These are phyloP conservation scores for Staurois parvus DNA, from an alignment of 2,797 vertebrate species.

Conservation along the genomic window DNA sequence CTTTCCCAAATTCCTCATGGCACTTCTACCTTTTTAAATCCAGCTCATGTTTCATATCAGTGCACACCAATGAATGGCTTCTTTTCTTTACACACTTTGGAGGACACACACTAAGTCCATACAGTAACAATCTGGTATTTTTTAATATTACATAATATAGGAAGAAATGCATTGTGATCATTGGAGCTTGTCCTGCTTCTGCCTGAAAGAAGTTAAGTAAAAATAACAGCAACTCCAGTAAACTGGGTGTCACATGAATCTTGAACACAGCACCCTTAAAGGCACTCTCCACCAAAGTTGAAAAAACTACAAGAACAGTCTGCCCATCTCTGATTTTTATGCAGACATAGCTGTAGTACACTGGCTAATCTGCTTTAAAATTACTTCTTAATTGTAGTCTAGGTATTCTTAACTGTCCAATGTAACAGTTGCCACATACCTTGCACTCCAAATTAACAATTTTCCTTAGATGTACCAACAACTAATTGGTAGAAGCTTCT, in stretches of 20 bases:
- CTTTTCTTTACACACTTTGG: slow-evolving; percentile 71
- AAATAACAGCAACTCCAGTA: neutral
- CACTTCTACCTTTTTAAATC: slow-evolving; percentile 68
- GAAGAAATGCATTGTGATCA: slow-evolving; percentile 73
- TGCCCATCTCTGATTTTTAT: neutral
- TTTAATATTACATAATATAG: slow-evolving; percentile 75
- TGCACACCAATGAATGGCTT: slow-evolving; percentile 72
- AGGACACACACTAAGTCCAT: slow-evolving; percentile 71
- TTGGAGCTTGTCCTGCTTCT: slow-evolving; percentile 70
- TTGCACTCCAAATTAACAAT: no score
- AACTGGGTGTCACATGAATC: neutral
- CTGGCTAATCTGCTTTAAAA: neutral
- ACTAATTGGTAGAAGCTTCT: no score
- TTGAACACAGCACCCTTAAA: neutral
- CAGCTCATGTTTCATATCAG: slow-evolving; percentile 73
- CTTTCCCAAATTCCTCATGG: slow-evolving; percentile 69
- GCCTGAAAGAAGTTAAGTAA: slow-evolving; percentile 71
- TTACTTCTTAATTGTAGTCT: no score
- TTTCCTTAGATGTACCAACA: no score
- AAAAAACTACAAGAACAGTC: no score
- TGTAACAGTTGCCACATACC: no score
- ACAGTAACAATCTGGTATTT: slow-evolving; percentile 74
- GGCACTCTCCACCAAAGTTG: no score
- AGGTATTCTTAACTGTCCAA: no score
- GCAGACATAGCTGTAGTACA: neutral